These are phyloP conservation scores for Eugnorisma glareosa DNA, from an alignment of 2,888 invertebrate genomes.

Conservation along the genomic window DNA sequence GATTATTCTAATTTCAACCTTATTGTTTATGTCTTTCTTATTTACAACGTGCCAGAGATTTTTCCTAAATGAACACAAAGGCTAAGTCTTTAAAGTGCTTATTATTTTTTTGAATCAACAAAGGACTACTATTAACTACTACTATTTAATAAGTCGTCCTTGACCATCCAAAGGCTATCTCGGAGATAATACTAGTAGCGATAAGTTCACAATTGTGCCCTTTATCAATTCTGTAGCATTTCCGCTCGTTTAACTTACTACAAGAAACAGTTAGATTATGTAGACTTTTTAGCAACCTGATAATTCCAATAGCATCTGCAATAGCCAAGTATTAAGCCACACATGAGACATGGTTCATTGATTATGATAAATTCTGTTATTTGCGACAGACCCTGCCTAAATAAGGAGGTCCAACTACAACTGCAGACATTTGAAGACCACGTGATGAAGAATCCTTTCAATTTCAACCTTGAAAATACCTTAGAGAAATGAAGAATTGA, in stretches of 20 bases:
- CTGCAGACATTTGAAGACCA: neutral
- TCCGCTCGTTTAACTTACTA: neutral
- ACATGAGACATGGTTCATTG: neutral
- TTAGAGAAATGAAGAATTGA: slow-evolving; percentile 20
- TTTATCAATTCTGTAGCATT: slow-evolving; percentile 6
- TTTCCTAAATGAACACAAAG: neutral
- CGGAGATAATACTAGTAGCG: neutral
- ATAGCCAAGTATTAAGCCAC: neutral
- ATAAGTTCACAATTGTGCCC: neutral
- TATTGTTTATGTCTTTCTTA: neutral
- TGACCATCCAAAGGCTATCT: slow-evolving; percentile 33
- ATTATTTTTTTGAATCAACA: neutral
- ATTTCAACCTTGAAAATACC: slow-evolving; percentile 18
- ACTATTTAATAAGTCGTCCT: slow-evolving; percentile 5
- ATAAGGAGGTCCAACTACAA: neutral
- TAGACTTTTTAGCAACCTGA: no score
- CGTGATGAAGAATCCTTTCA: slow-evolving; percentile 7
- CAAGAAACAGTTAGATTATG: no score
- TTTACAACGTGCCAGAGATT: neutral
- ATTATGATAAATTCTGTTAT: neutral
- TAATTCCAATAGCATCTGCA: neutral
- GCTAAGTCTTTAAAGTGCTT: neutral
- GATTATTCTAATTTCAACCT: neutral
- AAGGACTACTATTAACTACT: slow-evolving; percentile 1
- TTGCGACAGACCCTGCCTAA: neutral